A percentile compares a stretch with the other conserved stretches of the same genome.
phyloP scores from a whole-genome alignment of 1,140 invertebrate genomes.

The Anoplophora glabripennis region DNA sequence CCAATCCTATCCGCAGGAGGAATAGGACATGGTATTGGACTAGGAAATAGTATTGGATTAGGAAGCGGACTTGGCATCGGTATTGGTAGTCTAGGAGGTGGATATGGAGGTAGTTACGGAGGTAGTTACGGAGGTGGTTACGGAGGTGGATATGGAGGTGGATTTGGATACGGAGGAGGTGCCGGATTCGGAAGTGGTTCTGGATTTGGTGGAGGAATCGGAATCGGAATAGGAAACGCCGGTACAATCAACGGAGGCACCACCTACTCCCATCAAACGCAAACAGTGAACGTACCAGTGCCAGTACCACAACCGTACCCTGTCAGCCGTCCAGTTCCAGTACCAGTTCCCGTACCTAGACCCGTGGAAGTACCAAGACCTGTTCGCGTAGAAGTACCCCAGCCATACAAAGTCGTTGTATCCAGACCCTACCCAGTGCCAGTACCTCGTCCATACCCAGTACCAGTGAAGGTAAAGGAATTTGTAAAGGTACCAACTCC shows the following conservation, averaged over 20 bases:
- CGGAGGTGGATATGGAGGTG: conserved; percentile 1
- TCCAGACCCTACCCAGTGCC: conserved; percentile 36
- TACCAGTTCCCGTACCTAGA: conserved; percentile 40
- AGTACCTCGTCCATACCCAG: conserved; percentile 39
- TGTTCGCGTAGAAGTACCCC: conserved; percentile 41
- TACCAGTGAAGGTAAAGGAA: conserved; percentile 44
- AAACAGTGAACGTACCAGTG: conserved; percentile 43
- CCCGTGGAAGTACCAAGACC: conserved; percentile 45
- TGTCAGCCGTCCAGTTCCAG: conserved; percentile 33
- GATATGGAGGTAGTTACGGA: conserved; percentile 1
- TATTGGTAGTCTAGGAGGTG: neutral
- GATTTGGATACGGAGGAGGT: neutral
- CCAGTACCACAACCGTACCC: conserved; percentile 43
- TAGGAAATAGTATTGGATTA: conserved; percentile 6
- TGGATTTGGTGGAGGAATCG: neutral
- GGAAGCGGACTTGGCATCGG: neutral
- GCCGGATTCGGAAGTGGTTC: neutral
- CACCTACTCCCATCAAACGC: conserved; percentile 31
- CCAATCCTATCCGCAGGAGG: neutral
- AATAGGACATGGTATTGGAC: neutral
- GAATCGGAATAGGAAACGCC: neutral
- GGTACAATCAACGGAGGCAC: conserved; percentile 23
- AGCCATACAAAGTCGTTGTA: conserved; percentile 37
- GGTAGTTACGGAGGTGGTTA: neutral
- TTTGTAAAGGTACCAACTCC: conserved; percentile 45